Conservation (phyloP, 2,888 invertebrate genomes). For the Ernsta delagoae region DNA sequence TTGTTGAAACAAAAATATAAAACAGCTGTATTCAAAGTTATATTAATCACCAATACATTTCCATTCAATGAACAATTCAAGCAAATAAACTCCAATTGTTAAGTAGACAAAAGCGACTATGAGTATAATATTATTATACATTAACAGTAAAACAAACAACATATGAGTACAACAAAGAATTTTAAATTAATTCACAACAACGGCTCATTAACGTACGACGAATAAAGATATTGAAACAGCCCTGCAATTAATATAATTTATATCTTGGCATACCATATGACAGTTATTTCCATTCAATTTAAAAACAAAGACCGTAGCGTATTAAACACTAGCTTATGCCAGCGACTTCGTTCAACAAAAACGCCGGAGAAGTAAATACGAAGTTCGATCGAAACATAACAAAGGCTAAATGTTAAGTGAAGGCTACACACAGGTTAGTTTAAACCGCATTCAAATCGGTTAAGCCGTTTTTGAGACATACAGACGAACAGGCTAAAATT, state of each 20-base stretch:
- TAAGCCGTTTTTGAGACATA: too few species aligned
- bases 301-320: too few species aligned
- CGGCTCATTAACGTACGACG: conserved; percentile 22
- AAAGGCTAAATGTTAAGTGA: too few species aligned
- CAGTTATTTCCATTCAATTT: conserved; percentile 31
- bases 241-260: conserved; percentile 33
- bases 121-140: background rate
- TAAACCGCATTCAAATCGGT: too few species aligned
- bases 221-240: conserved; percentile 22
- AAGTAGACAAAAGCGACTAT: background rate
- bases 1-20: background rate
- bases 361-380: too few species aligned
- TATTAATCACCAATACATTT: background rate
- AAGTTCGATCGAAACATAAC: too few species aligned
- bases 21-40: background rate
- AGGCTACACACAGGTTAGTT: too few species aligned
- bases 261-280: conserved; percentile 32
- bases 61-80: background rate
- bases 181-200: conserved; percentile 27
- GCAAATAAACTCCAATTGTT: background rate
- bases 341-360: too few species aligned
- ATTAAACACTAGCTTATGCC: too few species aligned
- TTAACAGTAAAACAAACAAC: background rate
- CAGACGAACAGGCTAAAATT: too few species aligned
- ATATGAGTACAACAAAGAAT: conserved; percentile 7